Conservation (phyloP, 1,140 invertebrate species). For the Augochlora pura region DNA sequence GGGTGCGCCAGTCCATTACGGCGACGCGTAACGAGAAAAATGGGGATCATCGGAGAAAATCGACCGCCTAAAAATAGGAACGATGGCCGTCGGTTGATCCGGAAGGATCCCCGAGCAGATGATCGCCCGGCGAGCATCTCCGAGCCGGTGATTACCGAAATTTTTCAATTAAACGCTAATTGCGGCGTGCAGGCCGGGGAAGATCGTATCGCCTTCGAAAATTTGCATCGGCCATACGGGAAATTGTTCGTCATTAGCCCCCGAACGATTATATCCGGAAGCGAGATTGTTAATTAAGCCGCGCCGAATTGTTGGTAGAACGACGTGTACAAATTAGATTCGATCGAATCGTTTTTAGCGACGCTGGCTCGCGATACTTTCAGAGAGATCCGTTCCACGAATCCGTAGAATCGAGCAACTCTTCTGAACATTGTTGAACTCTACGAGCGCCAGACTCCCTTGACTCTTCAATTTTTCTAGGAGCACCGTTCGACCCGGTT, state of each 20-base stretch:
- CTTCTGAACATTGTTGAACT: too few relatives aligned
- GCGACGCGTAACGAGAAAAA: neutral
- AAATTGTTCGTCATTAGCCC: constrained; percentile 24
- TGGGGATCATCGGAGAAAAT: neutral
- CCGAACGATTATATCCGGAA: neutral
- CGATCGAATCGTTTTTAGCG: too few relatives aligned
- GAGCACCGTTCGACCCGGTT: too few relatives aligned
- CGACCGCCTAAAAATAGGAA: neutral
- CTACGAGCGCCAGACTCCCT: too few relatives aligned
- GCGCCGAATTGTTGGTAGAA: neutral
- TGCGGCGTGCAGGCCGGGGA: constrained; percentile 5
- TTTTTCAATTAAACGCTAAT: constrained; percentile 54
- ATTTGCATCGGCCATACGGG: constrained; percentile 39
- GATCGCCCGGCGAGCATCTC: constrained; percentile 1
- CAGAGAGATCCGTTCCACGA: too few relatives aligned
- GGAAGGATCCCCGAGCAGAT: neutral
- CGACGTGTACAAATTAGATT: too few relatives aligned
- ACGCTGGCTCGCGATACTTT: too few relatives aligned
- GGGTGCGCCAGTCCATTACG: constrained; percentile 28
- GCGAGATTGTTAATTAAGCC: constrained; percentile 2
- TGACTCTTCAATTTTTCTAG: too few relatives aligned
- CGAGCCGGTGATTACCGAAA: constrained; percentile 6
- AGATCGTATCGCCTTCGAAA: constrained; percentile 42
- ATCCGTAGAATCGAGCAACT: too few relatives aligned
- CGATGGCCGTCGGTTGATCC: too few relatives aligned